phyloP scores from a whole-genome alignment of 2,888 invertebrate species.

The Drosophila greeni region DNA sequence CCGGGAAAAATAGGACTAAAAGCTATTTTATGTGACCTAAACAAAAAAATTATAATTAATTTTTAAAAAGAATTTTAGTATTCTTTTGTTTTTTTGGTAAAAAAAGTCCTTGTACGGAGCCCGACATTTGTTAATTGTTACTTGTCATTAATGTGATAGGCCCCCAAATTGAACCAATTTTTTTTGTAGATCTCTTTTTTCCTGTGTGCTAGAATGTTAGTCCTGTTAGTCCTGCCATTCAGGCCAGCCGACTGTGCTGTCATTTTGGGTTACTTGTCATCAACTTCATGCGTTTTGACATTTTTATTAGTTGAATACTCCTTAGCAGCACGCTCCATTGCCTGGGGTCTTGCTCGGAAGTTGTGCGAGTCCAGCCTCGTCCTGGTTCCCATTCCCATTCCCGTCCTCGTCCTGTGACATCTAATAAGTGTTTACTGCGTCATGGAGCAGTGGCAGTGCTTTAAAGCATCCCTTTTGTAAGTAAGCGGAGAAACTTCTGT shows the following conservation, averaged over 20 bases:
- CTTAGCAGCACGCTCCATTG: constrained; percentile 74
- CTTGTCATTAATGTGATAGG: too few species aligned
- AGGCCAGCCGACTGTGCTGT: constrained; percentile 40
- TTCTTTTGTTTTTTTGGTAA: neutral
- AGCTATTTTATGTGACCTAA: too few species aligned
- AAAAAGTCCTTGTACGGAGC: neutral
- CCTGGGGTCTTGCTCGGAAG: constrained; percentile 31
- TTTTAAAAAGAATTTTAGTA: neutral
- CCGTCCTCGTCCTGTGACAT: constrained; percentile 48
- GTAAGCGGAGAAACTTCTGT: constrained; percentile 4
- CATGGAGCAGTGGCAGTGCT: constrained; percentile 54
- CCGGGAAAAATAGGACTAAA: neutral
- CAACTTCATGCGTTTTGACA: constrained; percentile 75
- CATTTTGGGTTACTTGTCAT: constrained; percentile 70
- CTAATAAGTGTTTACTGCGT: constrained; percentile 72
- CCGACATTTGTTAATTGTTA: neutral
- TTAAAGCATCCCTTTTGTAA: constrained; percentile 45
- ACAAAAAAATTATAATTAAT: neutral
- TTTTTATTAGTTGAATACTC: constrained; percentile 75
- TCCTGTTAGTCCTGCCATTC: constrained; percentile 35
- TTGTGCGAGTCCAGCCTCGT: constrained; percentile 1
- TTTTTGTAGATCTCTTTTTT: neutral
- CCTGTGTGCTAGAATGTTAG: constrained; percentile 12
- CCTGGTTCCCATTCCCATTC: constrained; percentile 1
- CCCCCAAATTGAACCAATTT: too few species aligned